Conservation (phyloP, 2,888 invertebrate species). For the Epinotia nisella region DNA sequence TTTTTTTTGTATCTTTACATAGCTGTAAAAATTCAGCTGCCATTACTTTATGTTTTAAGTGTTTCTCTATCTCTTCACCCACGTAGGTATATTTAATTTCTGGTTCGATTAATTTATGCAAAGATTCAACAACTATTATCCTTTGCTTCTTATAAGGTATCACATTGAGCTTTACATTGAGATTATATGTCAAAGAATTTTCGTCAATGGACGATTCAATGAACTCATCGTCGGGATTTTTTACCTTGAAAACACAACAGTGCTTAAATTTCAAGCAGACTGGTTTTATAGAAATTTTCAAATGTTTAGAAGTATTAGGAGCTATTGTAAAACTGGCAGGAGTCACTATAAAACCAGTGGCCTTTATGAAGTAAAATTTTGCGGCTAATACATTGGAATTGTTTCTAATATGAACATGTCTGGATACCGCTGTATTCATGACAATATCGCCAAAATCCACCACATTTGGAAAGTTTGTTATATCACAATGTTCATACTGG, state of each 20-base stretch:
- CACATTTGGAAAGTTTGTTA: conserved; percentile 76
- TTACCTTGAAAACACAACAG: conserved; percentile 62
- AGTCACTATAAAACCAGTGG: conserved; percentile 67
- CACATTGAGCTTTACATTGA: conserved; percentile 61
- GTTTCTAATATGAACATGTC: conserved; percentile 74
- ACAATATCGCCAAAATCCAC: conserved; percentile 76
- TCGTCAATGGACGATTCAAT: conserved; percentile 49
- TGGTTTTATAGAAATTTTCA: conserved; percentile 66
- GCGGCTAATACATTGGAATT: conserved; percentile 70
- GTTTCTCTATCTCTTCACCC: conserved; percentile 55
- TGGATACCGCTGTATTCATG: conserved; percentile 65
- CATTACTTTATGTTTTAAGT: conserved; percentile 54
- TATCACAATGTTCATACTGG: conserved; percentile 77
- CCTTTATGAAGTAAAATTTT: conserved; percentile 69
- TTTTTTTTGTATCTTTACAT: conserved; percentile 55
- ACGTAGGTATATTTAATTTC: conserved; percentile 65
- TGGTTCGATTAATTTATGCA: conserved; percentile 68
- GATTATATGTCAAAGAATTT: conserved; percentile 63
- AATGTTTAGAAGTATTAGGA: conserved; percentile 64
- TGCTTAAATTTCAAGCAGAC: conserved; percentile 61
- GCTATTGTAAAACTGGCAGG: conserved; percentile 69
- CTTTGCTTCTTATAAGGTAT: conserved; percentile 56
- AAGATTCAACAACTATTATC: conserved; percentile 60
- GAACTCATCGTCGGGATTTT: conserved; percentile 61
- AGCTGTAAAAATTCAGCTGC: conserved; percentile 59